Evolutionary conservation across 2,113 vertebrate species (phyloP), one percentile per base, ranked within the genome.

Genomic region (Myotis davidii): DNA sequence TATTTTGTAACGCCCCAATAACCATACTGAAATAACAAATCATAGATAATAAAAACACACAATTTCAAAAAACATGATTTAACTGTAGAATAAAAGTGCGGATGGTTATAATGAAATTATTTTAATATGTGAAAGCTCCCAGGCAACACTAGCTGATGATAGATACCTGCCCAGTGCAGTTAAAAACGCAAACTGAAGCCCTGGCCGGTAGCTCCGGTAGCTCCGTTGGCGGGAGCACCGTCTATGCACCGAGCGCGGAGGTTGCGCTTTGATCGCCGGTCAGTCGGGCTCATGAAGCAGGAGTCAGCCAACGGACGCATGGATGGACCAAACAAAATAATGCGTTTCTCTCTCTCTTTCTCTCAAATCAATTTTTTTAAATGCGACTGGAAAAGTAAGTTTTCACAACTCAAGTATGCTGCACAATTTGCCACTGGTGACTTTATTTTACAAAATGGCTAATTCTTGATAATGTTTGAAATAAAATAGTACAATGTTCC

Each of bases 371-470:
- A 65, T 65, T 32, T 32, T 16, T 67, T 85, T 84, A 70, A 64
- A 91, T n/a, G 21, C 78, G 70, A 95, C 83, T 61, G 34, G 45
- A 81, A 42, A 83, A 61, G 17, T 70, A 16, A 74, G 83, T 85
- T 89, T 89, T 82, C 37, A 83, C 61, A 72, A 12, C 37, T 94
- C 54, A 48, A 92, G 45, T 94, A 85, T 61, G 29, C 10, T n/a
- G 8, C 92, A 4, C 88, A 81, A 27, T 18, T 18, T 59, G 37
- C n/a, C 37, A 14, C 37, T 74, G 25, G 10, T 73, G 48, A 74
- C 81, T 27, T 85, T 48, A 21, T 48, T 94, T 95, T 92, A 76
- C 85, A 85, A 94, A 95, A 79, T 61, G 54, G 56, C 78, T 81
- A 95, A 32, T 11, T 74, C 64, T 76, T 92, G 76, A 48, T 93